Evolutionary conservation across 2,888 invertebrate genomes (phyloP).

Genomic region (Ennomos quercinarius): DNA sequence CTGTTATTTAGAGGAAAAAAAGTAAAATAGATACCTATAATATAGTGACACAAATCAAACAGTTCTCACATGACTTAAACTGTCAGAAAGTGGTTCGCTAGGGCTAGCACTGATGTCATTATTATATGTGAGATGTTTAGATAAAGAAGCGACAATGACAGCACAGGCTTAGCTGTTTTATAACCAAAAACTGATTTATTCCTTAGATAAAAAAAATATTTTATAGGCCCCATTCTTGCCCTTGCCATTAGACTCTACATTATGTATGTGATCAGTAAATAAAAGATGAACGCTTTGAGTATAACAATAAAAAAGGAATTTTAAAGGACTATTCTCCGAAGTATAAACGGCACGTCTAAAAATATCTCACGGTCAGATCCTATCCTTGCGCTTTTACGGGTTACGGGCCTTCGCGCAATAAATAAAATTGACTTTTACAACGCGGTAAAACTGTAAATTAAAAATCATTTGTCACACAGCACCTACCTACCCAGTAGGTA

Average conservation of each 20-base stretch:
- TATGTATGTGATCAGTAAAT: constrained; percentile 4
- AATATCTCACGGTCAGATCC: constrained; percentile 22
- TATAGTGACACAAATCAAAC: too few relatives aligned
- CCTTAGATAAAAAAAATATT: not conserved
- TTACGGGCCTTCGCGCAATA: constrained; percentile 39
- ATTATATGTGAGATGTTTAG: constrained; percentile 1
- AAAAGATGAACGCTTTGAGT: not conserved
- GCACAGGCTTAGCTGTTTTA: not conserved
- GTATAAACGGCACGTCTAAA: constrained; percentile 18
- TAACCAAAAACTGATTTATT: not conserved
- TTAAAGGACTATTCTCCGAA: constrained; percentile 13
- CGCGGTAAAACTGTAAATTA: constrained; percentile 44
- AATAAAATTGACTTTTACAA: constrained; percentile 41
- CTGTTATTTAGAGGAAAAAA: too few relatives aligned
- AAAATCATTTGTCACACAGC: constrained; percentile 45
- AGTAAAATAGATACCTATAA: too few relatives aligned
- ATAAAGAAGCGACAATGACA: not conserved
- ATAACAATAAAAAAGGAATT: constrained; percentile 8
- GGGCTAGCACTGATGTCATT: constrained; percentile 1
- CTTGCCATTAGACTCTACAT: too few relatives aligned
- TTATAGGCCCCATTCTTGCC: not conserved
- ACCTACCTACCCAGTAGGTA: constrained; percentile 30
- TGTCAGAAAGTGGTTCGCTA: constrained; percentile 10
- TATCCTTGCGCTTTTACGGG: constrained; percentile 17
- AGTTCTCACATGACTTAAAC: constrained; percentile 25